phyloP scores from a whole-genome alignment of 2,113 vertebrate genomes.

The Micronisus gabar region DNA sequence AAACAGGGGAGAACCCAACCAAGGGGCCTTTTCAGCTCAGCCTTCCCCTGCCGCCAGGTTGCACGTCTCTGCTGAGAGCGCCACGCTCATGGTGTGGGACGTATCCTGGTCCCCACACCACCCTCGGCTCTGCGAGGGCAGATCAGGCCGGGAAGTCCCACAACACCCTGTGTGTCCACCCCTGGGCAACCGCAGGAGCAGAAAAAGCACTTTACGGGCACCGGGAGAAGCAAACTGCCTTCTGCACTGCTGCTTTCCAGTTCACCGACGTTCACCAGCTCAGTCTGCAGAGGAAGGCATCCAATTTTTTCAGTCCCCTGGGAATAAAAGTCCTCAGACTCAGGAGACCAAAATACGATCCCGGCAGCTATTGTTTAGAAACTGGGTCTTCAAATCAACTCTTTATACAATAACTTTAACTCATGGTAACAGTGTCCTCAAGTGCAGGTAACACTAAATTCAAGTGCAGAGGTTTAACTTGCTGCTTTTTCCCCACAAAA shows the following conservation, averaged over 20 bases:
- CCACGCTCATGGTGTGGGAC: background rate
- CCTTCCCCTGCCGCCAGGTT: background rate
- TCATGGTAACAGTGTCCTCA: background rate
- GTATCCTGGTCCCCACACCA: background rate
- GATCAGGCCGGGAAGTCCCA: background rate
- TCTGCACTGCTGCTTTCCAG: background rate
- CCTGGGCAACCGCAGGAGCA: background rate
- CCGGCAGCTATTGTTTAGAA: background rate
- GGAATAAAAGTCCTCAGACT: background rate
- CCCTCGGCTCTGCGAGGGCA: background rate
- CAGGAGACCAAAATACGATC: background rate
- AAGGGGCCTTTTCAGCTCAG: background rate
- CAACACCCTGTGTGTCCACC: background rate
- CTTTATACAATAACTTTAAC: background rate
- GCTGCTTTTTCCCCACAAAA: background rate
- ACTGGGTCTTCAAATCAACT: background rate
- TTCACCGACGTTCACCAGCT: background rate
- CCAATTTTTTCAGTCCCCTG: background rate
- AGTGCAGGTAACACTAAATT: background rate
- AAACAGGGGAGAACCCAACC: background rate
- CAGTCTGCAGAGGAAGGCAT: background rate
- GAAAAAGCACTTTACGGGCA: background rate
- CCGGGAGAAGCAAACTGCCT: background rate
- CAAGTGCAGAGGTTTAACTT: background rate
- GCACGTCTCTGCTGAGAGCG: rapidly evolving